phyloP scores from a whole-genome alignment of 2,113 vertebrate genomes.

The Bubo blakistoni region DNA sequence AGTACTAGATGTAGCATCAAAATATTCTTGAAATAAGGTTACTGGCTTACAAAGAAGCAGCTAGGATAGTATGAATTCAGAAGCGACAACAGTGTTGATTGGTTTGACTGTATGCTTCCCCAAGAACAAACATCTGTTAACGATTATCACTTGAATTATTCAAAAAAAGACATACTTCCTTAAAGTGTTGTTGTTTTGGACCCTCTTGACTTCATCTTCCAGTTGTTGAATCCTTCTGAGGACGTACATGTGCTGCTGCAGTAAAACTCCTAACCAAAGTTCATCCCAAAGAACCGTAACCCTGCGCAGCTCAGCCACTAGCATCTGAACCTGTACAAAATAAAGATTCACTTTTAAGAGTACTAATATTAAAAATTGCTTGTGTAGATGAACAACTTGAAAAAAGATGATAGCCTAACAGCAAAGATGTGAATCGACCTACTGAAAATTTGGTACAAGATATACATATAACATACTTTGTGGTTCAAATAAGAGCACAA shows the following conservation, averaged over 20 bases:
- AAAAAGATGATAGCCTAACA: background rate
- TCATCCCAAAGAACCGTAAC: conserved; percentile 98
- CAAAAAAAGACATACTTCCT: conserved; percentile 79
- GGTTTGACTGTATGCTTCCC: background rate
- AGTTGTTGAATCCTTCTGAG: conserved; percentile 92
- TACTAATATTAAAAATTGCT: background rate
- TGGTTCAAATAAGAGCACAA: background rate
- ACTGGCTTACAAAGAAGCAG: background rate
- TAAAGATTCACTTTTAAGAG: background rate
- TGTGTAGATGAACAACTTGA: background rate
- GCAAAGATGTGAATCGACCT: background rate
- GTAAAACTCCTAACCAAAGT: conserved; percentile 92
- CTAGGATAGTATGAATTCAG: background rate
- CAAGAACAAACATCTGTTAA: background rate
- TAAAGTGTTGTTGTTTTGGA: conserved; percentile 94
- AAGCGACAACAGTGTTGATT: fast-evolving
- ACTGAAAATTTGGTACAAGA: background rate
- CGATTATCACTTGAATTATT: background rate
- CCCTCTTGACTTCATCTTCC: conserved; percentile 96
- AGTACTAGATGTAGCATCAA: background rate
- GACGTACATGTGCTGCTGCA: conserved; percentile 98
- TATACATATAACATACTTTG: fast-evolving
- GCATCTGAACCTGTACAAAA: conserved; percentile 87
- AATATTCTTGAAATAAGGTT: background rate
- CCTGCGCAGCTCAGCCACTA: conserved; percentile 92